Percentiles rank a stretch among this genome's conserved stretches.
These are phyloP conservation scores for Phyllostomus discolor DNA, from an alignment of 2,113 vertebrate genomes.

Conservation along the genomic window DNA sequence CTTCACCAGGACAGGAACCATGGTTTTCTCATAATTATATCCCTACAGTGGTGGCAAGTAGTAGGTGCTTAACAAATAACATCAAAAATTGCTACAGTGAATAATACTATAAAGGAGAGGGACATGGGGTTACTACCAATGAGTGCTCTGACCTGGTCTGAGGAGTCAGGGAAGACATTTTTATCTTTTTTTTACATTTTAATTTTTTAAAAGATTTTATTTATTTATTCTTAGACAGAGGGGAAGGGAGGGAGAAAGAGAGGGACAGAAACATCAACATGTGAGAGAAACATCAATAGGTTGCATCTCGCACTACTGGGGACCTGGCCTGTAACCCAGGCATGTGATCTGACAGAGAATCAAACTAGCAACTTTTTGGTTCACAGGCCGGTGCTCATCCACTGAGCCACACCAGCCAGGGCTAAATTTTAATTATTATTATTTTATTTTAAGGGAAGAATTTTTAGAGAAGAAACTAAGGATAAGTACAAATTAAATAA, in stretches of 20 bases:
- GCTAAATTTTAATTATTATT: background rate
- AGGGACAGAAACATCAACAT: too few species aligned
- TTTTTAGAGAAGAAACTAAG: background rate
- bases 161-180: background rate
- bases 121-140: background rate
- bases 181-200: background rate
- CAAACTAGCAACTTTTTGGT: too few species aligned
- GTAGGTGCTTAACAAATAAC: background rate
- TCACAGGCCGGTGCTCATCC: too few species aligned
- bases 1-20: background rate
- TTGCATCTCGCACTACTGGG: too few species aligned
- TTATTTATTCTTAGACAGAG: background rate
- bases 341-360: too few species aligned
- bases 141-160: background rate
- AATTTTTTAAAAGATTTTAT: background rate
- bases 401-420: too few species aligned
- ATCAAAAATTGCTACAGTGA: background rate
- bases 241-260: too few species aligned
- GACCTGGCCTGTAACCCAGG: too few species aligned
- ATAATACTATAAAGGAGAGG: background rate
- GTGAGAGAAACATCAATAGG: too few species aligned
- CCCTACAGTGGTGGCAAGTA: background rate
- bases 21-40: background rate
- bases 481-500: background rate
- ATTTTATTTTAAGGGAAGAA: background rate